Evolutionary conservation across 2,888 invertebrate species (phyloP).

Genomic region (Dasysyrphus albostriatus): DNA sequence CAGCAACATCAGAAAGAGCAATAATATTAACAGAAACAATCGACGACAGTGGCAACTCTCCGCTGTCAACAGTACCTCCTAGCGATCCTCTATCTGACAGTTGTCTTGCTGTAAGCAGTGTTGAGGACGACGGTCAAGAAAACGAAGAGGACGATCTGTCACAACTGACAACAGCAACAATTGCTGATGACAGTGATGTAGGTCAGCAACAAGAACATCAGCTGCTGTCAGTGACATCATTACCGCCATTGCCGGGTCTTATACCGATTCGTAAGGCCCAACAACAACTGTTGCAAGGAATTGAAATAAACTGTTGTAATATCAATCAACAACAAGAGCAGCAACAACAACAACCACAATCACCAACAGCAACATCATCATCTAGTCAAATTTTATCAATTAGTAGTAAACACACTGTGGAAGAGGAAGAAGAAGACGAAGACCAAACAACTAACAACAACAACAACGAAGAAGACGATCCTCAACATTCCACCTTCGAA

Average conservation of each 20-base stretch:
- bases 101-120: slow-evolving; percentile 33
- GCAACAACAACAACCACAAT: slow-evolving; percentile 17
- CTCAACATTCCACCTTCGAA: slow-evolving; percentile 72
- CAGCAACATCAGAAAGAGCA: slow-evolving; percentile 47
- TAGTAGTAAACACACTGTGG: slow-evolving; percentile 66
- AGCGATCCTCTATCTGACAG: slow-evolving; percentile 67
- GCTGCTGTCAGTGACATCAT: slow-evolving; percentile 41
- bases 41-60: slow-evolving; percentile 41
- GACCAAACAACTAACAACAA: slow-evolving; percentile 17
- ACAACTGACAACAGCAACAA: slow-evolving; percentile 34
- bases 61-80: slow-evolving; percentile 51
- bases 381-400: slow-evolving; percentile 74
- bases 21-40: slow-evolving; percentile 36
- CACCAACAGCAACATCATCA: slow-evolving; percentile 57
- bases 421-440: slow-evolving; percentile 15
- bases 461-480: slow-evolving; percentile 36
- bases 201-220: slow-evolving; percentile 41
- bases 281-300: slow-evolving; percentile 49
- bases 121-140: slow-evolving; percentile 32
- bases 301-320: slow-evolving; percentile 32
- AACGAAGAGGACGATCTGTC: slow-evolving; percentile 19
- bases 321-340: slow-evolving; percentile 18
- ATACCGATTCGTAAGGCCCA: slow-evolving; percentile 71
- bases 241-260: slow-evolving; percentile 70
- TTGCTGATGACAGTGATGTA: slow-evolving; percentile 50